phyloP scores from a whole-genome alignment of 2,113 vertebrate species.

The Loxodonta africana region DNA sequence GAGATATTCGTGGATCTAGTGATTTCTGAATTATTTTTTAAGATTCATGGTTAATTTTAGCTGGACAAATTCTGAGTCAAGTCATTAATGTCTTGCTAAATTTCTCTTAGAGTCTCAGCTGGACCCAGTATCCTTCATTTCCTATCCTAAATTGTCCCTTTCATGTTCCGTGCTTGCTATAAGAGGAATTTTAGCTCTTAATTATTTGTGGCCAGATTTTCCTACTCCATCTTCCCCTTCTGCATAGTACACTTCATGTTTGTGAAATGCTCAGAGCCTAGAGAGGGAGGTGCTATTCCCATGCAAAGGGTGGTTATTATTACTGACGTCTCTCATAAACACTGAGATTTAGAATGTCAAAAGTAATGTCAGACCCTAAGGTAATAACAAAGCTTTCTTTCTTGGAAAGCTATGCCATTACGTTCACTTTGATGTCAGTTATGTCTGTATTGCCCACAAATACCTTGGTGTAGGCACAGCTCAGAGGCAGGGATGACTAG shows the following conservation, averaged over 20 bases:
- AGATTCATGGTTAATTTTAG: slow-evolving; percentile 62
- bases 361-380: slow-evolving; percentile 59
- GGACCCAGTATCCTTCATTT: slow-evolving; percentile 58
- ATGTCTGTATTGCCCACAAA: neutral
- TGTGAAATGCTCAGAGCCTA: slow-evolving; percentile 7
- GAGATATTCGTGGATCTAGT: neutral
- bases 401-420: slow-evolving; percentile 6
- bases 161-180: neutral
- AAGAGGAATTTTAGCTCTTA: slow-evolving; percentile 57
- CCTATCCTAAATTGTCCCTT: slow-evolving; percentile 47
- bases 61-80: slow-evolving; percentile 53
- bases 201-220: slow-evolving; percentile 53
- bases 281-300: slow-evolving; percentile 47
- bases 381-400: slow-evolving; percentile 43
- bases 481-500: slow-evolving; percentile 28
- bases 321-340: slow-evolving; percentile 71
- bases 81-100: slow-evolving; percentile 44
- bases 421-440: slow-evolving; percentile 59
- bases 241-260: neutral
- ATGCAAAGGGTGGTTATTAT: slow-evolving; percentile 58
- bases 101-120: slow-evolving; percentile 52
- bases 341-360: slow-evolving; percentile 70
- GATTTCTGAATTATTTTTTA: slow-evolving; percentile 17
- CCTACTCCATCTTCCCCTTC: slow-evolving; percentile 47
- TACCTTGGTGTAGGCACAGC: neutral